A percentile compares a stretch with the other conserved stretches of the same genome.
phyloP scores from a whole-genome alignment of 2,888 invertebrate genomes.

The Caenorhabditis sp. region DNA sequence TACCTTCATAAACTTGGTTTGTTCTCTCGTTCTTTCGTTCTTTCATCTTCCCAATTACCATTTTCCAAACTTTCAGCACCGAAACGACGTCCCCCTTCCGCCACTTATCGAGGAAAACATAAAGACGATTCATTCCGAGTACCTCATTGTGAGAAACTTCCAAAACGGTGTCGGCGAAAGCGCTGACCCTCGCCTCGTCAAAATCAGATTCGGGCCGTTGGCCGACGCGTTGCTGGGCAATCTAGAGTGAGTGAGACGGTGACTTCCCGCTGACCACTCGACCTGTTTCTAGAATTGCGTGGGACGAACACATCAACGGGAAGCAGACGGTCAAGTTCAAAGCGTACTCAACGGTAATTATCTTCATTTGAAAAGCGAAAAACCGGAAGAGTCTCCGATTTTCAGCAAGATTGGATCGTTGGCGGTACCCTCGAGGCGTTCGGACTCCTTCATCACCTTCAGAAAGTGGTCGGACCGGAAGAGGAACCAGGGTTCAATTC shows the following conservation, averaged over 20 bases:
- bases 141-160: neutral
- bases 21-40: too few species aligned
- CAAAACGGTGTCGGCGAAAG: neutral
- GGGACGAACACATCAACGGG: neutral
- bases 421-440: slow-evolving; percentile 3
- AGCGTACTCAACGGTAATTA: slow-evolving; percentile 15
- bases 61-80: neutral
- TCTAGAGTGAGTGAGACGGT: slow-evolving; percentile 1
- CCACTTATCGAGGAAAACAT: neutral
- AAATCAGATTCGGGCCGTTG: neutral
- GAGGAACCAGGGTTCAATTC: slow-evolving; percentile 14
- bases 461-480: neutral
- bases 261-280: neutral
- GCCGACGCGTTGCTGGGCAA: neutral
- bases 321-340: neutral
- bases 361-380: neutral
- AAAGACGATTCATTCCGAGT: neutral
- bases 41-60: neutral
- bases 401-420: slow-evolving; percentile 34
- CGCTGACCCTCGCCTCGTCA: neutral
- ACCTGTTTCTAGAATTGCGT: slow-evolving; percentile 9
- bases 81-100: slow-evolving; percentile 1
- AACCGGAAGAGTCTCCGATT: neutral
- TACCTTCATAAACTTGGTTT: neutral
- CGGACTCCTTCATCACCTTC: neutral